Percentiles rank a stretch among this genome's conserved stretches.
Conservation (phyloP, 1,140 invertebrate species). For the Galleria mellonella region DNA sequence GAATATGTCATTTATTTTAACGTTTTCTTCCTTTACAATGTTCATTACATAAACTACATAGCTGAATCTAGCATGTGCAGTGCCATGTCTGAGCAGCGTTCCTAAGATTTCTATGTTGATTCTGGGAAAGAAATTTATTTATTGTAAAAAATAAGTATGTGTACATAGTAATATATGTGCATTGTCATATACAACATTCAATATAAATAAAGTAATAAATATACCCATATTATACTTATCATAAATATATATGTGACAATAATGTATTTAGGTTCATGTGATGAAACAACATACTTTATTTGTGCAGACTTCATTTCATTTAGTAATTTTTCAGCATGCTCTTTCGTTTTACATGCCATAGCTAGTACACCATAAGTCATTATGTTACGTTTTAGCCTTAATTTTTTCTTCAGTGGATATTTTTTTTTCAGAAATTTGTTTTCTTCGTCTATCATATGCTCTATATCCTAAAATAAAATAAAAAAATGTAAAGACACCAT, state of each 20-base stretch:
- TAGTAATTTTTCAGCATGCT: conserved; percentile 78
- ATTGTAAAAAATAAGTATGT: too few species aligned
- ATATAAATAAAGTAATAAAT: too few species aligned
- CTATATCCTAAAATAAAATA: conserved; percentile 73
- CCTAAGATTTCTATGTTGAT: conserved; percentile 84
- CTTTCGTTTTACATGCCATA: conserved; percentile 79
- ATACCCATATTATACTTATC: too few species aligned
- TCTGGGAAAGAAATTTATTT: conserved; percentile 62
- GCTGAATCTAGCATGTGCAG: conserved; percentile 73
- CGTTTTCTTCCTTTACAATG: conserved; percentile 74
- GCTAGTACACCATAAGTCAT: conserved; percentile 92
- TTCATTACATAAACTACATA: conserved; percentile 83
- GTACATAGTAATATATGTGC: too few species aligned
- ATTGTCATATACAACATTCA: too few species aligned
- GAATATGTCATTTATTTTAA: conserved; percentile 76
- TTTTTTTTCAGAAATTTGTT: conserved; percentile 36
- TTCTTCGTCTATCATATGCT: conserved; percentile 76
- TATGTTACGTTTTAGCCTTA: conserved; percentile 80
- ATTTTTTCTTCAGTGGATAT: conserved; percentile 52
- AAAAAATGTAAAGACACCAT: not conserved
- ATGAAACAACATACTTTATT: conserved; percentile 70
- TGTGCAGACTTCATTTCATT: conserved; percentile 80
- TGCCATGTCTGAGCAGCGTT: conserved; percentile 79
- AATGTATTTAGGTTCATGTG: too few species aligned
- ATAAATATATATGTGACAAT: too few species aligned